A percentile compares a stretch with the other conserved stretches of the same genome.
phyloP scores from a whole-genome alignment of 2,888 invertebrate species.

The Xylocampa areola region DNA sequence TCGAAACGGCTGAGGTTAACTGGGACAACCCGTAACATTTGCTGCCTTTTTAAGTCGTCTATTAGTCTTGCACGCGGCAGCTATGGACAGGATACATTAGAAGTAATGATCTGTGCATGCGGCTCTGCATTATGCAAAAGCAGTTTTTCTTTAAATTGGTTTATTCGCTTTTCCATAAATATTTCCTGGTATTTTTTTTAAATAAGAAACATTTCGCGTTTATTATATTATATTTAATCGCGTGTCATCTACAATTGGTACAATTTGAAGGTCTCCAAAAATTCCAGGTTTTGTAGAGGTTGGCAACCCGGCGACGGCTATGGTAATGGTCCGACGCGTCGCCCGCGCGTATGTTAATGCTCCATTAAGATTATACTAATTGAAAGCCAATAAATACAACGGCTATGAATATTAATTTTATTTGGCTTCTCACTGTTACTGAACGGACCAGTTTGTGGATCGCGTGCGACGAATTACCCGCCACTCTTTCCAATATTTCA shows the following conservation, averaged over 20 bases:
- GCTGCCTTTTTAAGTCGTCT: slow-evolving; percentile 68
- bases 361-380: slow-evolving; percentile 90
- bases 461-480: slow-evolving; percentile 76
- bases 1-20: slow-evolving; percentile 71
- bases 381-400: slow-evolving; percentile 90
- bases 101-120: slow-evolving; percentile 58
- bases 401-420: slow-evolving; percentile 90
- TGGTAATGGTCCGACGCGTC: slow-evolving; percentile 79
- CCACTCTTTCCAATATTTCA: slow-evolving; percentile 56
- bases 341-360: slow-evolving; percentile 88
- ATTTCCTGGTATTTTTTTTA: slow-evolving; percentile 9
- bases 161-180: slow-evolving; percentile 18
- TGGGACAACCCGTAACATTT: slow-evolving; percentile 74
- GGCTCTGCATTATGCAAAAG: slow-evolving; percentile 37
- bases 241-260: slow-evolving; percentile 1
- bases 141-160: slow-evolving; percentile 23
- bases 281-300: slow-evolving; percentile 15
- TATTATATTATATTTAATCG: background rate
- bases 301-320: slow-evolving; percentile 76
- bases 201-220: background rate
- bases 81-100: slow-evolving; percentile 60
- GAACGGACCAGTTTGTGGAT: slow-evolving; percentile 67
- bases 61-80: slow-evolving; percentile 63
- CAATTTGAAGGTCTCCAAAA: slow-evolving; percentile 33
- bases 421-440: slow-evolving; percentile 80